Evolutionary conservation across 35 echinoderm and acorn worm species (phyloP), one percentile per base, ranked within the genome.

Genomic region (Ophiothrix spiculata): DNA sequence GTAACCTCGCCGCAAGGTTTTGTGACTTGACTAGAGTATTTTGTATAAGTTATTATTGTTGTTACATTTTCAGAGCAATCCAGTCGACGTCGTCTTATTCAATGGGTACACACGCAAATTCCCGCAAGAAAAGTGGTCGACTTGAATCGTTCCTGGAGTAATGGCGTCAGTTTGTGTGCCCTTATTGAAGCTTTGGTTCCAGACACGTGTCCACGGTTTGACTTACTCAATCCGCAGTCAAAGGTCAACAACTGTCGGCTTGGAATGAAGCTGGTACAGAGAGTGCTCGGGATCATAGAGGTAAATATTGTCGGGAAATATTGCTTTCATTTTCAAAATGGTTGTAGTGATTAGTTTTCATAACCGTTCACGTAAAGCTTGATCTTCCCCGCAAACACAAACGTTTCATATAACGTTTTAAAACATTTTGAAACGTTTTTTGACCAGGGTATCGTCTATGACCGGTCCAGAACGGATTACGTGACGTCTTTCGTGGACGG

Each of bases 241-340:
- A 17, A 21, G 13, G 84, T 88, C 37, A 94, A 94, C 41, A 94
- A 94, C 37, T 94, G 92, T 73, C 60, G 92, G 4, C 87, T 94
- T 16, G 92, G 83, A 19, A 83, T 94, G 83, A 83, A 74, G 31
- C 84, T 94, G n/a, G 76, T 87, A 0, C 77, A 79, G 16, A 90
- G 84, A 42, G 81, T 37, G 23, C 77, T 94, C 14, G 92, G 92
- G n/a, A 90, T 94, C 0, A n/a, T 23, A 77, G 84, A 94, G 85
- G 92, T 94, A 79, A 75, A 78, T 63, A 16, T 77, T 77, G 13
- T 77, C 32, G 11, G 13, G 13, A 34, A 12, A 14, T 13, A 15
- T 77, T 19, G 19, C 19, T 34, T n/a, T n/a, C n/a, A n/a, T n/a
- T n/a, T n/a, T n/a, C n/a, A n/a, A n/a, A n/a, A n/a, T n/a, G n/a